Conservation (phyloP, 2,888 invertebrate species). For the Neocrepidodera transversa region DNA sequence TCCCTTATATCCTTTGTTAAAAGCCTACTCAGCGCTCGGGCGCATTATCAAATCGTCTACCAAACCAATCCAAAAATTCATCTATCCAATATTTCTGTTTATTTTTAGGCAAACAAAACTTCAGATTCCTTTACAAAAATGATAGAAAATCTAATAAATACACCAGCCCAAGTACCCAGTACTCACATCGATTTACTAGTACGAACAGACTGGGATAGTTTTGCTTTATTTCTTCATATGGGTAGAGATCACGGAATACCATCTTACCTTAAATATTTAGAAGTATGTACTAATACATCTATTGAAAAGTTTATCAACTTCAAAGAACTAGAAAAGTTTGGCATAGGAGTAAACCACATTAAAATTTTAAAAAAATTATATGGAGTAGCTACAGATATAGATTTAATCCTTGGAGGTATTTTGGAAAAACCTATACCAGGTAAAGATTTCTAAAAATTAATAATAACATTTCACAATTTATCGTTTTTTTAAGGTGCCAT, state of each 20-base stretch:
- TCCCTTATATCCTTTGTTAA: neutral
- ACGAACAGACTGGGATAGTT: conserved; percentile 58
- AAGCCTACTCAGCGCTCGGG: neutral
- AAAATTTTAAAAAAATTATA: conserved; percentile 73
- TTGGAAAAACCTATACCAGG: conserved; percentile 76
- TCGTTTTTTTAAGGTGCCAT: conserved; percentile 77
- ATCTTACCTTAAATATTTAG: conserved; percentile 72
- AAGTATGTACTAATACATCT: conserved; percentile 66
- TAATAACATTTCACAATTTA: no score
- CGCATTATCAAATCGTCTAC: no score
- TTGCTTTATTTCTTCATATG: conserved; percentile 67
- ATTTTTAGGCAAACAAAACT: conserved; percentile 65
- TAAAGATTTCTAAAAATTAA: neutral
- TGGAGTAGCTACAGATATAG: conserved; percentile 77
- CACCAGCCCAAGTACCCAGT: conserved; percentile 70
- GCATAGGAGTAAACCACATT: conserved; percentile 66
- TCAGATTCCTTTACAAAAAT: conserved; percentile 60
- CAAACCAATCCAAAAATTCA: no score
- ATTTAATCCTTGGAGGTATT: conserved; percentile 83
- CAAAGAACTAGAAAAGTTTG: conserved; percentile 66
- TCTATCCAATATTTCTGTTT: no score
- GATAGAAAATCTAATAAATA: conserved; percentile 69
- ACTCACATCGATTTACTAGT: conserved; percentile 61
- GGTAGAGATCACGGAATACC: conserved; percentile 84
- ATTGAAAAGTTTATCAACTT: conserved; percentile 41